Base-by-base conservation (phyloP, 2,113 vertebrate species). In the Vireo altiloquus region DNA sequence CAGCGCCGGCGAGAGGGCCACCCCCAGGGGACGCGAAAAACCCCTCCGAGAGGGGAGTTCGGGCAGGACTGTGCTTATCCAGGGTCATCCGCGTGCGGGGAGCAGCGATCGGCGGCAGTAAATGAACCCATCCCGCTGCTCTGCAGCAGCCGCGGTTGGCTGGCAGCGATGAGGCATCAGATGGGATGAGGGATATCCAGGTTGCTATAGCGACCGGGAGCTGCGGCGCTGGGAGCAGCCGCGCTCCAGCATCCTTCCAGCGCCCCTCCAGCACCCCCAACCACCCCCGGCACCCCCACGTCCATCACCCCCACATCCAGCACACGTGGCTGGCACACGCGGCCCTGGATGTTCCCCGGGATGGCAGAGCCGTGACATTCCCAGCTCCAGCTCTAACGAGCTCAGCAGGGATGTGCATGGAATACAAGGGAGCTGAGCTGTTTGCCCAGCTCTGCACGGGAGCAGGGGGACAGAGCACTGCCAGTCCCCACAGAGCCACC, bases 121-220 rank as follows among this genome's bases (percentile, higher is more conserved):
- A 10, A 14, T 1, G 49, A 59, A 10, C 7, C 63, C 61, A 5
- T 20, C 37, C 11, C 8, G 8, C 18, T 16, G 88, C 74, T 91
- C 63, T 46, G 85, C 93, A 12, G 14, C 91, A 66, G 86, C 76
- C 93, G 33, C 33, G 70, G 13, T 87, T 93, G 93, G 92, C 90
- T 94, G 77, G 96, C 91, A 59, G 81, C 46, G 49, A 49, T 11
- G 68, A 95, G 96, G 97, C 98, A 98, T 98, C 98, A 98, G 98
- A 98, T 97, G 98, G 98, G 98, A 97, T 97, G 95, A 97, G 97
- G 98, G 87, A 95, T 93, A 76, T 84, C 87, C 93, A 52, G 88
- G 98, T 99, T 98, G 95, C 98, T 95, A 98, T 98, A 96, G 99
- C 82, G 96, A 99, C 96, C 9, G n/a, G 25, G 94, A 92, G 95